Conservation (phyloP, 2,113 vertebrate genomes). For the Cygnus atratus region DNA sequence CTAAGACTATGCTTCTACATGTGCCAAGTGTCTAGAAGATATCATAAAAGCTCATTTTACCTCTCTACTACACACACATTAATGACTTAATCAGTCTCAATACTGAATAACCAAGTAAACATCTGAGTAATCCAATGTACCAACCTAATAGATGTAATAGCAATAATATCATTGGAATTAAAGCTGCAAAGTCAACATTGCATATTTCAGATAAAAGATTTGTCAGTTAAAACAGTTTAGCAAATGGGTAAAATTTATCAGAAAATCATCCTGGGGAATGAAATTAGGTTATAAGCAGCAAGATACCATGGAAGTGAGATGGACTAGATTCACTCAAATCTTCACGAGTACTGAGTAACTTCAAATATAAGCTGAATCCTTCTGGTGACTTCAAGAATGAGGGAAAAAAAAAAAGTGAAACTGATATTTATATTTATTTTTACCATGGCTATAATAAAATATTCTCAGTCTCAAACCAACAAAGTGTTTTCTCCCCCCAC, state of each 20-base stretch:
- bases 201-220: background rate
- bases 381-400: background rate
- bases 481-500: background rate
- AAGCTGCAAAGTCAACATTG: background rate
- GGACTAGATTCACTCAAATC: background rate
- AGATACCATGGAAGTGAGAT: background rate
- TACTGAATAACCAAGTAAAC: background rate
- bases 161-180: background rate
- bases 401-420: background rate
- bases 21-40: background rate
- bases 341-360: background rate
- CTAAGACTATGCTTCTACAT: background rate
- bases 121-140: background rate
- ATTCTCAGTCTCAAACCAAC: background rate
- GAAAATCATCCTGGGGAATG: background rate
- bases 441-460: background rate
- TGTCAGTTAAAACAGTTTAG: background rate
- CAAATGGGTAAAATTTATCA: background rate
- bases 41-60: background rate
- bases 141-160: background rate
- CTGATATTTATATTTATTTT: background rate
- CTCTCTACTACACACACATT: background rate
- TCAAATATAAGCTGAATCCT: background rate
- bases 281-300: background rate
- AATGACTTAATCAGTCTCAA: background rate